phyloP scores from a whole-genome alignment of 1,140 invertebrate species.

The Steinernema feltiae region DNA sequence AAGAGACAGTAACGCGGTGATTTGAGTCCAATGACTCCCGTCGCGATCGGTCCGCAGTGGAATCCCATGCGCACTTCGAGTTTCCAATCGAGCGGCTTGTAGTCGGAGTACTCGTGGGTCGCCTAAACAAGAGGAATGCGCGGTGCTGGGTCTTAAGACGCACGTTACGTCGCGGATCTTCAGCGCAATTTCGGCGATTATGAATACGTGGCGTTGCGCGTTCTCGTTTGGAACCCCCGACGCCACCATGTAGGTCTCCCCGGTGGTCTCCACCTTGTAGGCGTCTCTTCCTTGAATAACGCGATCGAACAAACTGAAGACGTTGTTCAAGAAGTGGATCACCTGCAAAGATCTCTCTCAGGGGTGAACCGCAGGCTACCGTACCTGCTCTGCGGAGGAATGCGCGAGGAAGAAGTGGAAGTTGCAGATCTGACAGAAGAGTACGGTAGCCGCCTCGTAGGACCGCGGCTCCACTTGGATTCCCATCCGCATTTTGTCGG shows the following conservation, averaged over 20 bases:
- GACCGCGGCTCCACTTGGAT: slow-evolving; percentile 59
- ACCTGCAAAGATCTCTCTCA: slow-evolving; percentile 62
- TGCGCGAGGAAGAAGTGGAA: slow-evolving; percentile 43
- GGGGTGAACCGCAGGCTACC: slow-evolving; percentile 57
- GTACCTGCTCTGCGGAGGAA: slow-evolving; percentile 59
- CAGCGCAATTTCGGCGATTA: slow-evolving; percentile 63
- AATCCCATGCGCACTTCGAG: slow-evolving; percentile 53
- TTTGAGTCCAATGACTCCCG: slow-evolving; percentile 62
- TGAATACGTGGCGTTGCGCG: slow-evolving; percentile 64
- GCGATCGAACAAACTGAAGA: slow-evolving; percentile 73
- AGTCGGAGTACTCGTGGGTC: not conserved
- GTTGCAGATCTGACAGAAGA: slow-evolving; percentile 56
- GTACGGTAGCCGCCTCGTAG: slow-evolving; percentile 54
- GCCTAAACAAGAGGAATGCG: no score
- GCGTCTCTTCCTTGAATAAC: slow-evolving; percentile 74
- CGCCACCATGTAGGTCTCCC: slow-evolving; percentile 75
- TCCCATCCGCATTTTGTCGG: slow-evolving; percentile 83
- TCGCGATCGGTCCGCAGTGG: slow-evolving; percentile 61
- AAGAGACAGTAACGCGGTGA: slow-evolving; percentile 66
- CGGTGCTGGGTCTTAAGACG: not conserved
- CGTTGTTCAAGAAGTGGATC: slow-evolving; percentile 71
- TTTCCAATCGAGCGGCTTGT: slow-evolving; percentile 43
- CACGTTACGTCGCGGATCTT: slow-evolving; percentile 54
- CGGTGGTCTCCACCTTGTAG: slow-evolving; percentile 65
- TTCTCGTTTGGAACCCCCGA: slow-evolving; percentile 76